These are phyloP conservation scores for Chelonoidis abingdonii DNA, from an alignment of 2,113 vertebrate genomes.

Conservation along the genomic window DNA sequence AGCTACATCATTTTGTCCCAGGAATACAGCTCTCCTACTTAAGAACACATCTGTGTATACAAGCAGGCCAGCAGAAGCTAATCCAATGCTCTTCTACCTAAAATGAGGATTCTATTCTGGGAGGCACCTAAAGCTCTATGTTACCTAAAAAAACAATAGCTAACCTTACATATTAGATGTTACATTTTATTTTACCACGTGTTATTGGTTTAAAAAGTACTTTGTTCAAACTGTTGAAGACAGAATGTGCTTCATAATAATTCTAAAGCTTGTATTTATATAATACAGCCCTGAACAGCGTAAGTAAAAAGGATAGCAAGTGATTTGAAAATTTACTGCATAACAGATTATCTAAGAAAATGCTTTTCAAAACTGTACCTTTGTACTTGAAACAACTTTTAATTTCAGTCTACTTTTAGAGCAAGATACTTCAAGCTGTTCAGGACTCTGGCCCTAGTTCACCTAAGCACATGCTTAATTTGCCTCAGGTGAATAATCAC, in stretches of 20 bases:
- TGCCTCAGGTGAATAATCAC: rapidly evolving
- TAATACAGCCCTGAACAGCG: rapidly evolving
- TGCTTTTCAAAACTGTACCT: not conserved
- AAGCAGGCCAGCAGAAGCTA: not conserved
- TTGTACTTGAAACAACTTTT: not conserved
- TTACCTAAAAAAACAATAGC: not conserved
- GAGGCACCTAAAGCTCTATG: not conserved
- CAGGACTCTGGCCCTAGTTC: not conserved
- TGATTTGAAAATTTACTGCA: not conserved
- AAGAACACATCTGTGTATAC: not conserved
- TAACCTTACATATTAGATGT: not conserved
- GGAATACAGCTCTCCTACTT: not conserved
- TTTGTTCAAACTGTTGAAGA: not conserved
- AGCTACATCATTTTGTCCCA: not conserved
- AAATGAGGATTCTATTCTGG: not conserved
- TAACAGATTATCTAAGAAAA: rapidly evolving
- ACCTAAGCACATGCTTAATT: not conserved
- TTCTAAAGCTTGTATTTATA: not conserved
- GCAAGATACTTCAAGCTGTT: rapidly evolving
- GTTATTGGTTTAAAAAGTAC: not conserved
- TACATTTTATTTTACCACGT: not conserved
- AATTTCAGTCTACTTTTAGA: rapidly evolving
- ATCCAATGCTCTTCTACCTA: not conserved
- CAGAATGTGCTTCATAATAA: rapidly evolving
- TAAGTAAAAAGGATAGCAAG: not conserved